These are phyloP conservation scores for Pharmacophagus antenor DNA, from an alignment of 2,888 invertebrate species.

Conservation along the genomic window DNA sequence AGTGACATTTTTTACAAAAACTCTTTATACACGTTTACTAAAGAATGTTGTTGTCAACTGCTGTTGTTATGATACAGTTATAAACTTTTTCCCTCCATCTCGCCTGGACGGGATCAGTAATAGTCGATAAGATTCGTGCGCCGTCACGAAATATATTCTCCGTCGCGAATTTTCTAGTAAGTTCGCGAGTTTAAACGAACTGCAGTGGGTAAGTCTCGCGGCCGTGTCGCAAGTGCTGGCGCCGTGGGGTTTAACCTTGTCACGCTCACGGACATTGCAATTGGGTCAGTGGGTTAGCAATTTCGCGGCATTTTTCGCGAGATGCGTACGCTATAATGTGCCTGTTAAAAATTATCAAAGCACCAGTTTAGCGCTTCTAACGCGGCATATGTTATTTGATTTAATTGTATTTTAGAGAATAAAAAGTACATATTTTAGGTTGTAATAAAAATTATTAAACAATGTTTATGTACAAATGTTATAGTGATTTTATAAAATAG, in stretches of 20 bases:
- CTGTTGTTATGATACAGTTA: too few species aligned
- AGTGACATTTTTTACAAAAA: too few species aligned
- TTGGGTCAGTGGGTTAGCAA: slow-evolving; percentile 66
- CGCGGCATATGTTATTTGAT: too few species aligned
- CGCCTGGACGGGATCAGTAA: too few species aligned
- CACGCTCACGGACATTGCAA: slow-evolving; percentile 62
- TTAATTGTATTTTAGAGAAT: too few species aligned
- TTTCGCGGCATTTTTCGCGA: slow-evolving; percentile 44
- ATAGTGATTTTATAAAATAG: background rate
- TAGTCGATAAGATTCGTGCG: too few species aligned
- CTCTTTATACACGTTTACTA: too few species aligned
- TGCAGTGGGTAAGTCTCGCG: slow-evolving; percentile 3
- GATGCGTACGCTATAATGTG: background rate
- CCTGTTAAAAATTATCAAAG: background rate
- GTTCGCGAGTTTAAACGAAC: slow-evolving; percentile 4
- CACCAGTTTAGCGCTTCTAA: too few species aligned
- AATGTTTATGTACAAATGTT: background rate
- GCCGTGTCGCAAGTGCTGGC: slow-evolving; percentile 36
- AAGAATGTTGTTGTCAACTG: too few species aligned
- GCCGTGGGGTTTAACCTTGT: slow-evolving; percentile 62
- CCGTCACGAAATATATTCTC: background rate
- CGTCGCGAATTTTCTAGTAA: background rate
- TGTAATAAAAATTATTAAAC: background rate
- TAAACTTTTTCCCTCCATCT: too few species aligned
- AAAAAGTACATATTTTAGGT: background rate